Evolutionary conservation across 2,797 vertebrate genomes (phyloP), one percentile per base, ranked within the genome.

Genomic region (Scleropages formosus): DNA sequence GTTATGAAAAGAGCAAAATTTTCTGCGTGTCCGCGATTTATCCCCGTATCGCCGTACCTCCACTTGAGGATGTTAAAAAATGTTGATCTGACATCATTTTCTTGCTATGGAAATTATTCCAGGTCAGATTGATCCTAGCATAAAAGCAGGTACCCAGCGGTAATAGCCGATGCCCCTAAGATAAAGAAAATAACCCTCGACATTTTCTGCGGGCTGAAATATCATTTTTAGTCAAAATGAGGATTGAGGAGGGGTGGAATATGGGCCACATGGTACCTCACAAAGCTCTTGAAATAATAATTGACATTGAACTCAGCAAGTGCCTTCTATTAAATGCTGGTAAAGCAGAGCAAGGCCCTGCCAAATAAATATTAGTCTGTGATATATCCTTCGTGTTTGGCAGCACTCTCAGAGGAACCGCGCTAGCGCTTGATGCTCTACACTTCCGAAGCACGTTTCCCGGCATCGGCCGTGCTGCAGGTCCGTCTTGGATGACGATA

Each of bases 291-390:
- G 11, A 46, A 39, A 47, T n/a, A 60, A 59, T 60, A 75, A 60
- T 68, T 58, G 65, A 58, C 26, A 60, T 24, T 20, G 51, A 46
- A 22, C 51, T 63, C 44, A 20, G 65, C 46, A 26, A 44, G 64
- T 27, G 53, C 47, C 58, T 74, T 62, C 22, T 60, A 69, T 69
- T 69, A 20, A 69, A 56, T 60, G 64, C 47, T 39, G 56, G 16
- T 4, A 12, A 24, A 24, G 67, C 46, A 1, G 58, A 22, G 11
- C 39, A 69, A 58, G 65, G 26, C 24, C 27, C 24, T 68, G 66
- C 66, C 75, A 62, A 70, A 63, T 62, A 62, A 71, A 70, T 58
- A 13, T 60, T 11, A 63, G 46, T 27, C 46, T 53, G 66, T 53
- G 56, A 69, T 56, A 4, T 11, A 63, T 74, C 72, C 44, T 4